These are phyloP conservation scores for Parasteatoda lunata DNA, from an alignment of 2,888 invertebrate genomes.

Conservation along the genomic window DNA sequence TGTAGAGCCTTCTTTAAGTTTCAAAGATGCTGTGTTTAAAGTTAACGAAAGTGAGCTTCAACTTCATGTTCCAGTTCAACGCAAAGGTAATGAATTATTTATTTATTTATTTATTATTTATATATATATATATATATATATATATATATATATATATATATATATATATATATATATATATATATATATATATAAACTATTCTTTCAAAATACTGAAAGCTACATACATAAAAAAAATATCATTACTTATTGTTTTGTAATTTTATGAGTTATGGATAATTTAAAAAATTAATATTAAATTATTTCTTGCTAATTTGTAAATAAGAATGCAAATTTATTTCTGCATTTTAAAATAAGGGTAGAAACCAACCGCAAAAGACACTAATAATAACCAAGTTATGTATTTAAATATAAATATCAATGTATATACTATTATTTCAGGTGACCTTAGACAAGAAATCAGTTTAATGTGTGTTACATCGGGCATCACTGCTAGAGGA, in stretches of 20 bases:
- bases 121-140: not conserved
- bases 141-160: not conserved
- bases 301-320: too few species aligned
- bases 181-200: too few species aligned
- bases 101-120: not conserved
- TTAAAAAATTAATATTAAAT: too few species aligned
- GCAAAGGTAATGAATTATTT: conserved; percentile 71
- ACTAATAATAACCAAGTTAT: not conserved
- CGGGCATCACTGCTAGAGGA: conserved; percentile 72
- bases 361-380: too few species aligned
- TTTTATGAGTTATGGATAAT: too few species aligned
- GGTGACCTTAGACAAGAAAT: conserved; percentile 72
- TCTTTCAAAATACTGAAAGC: not conserved
- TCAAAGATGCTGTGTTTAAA: conserved; percentile 71
- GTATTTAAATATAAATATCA: not conserved
- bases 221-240: too few species aligned
- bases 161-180: too few species aligned
- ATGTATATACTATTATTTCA: conserved; percentile 48
- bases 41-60: conserved; percentile 73
- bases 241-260: too few species aligned
- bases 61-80: conserved; percentile 71
- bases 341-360: too few species aligned
- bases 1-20: conserved; percentile 73
- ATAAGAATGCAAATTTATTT: too few species aligned
- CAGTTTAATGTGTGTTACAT: conserved; percentile 73